phyloP scores from a whole-genome alignment of 2,113 vertebrate species.

The Mus pahari region DNA sequence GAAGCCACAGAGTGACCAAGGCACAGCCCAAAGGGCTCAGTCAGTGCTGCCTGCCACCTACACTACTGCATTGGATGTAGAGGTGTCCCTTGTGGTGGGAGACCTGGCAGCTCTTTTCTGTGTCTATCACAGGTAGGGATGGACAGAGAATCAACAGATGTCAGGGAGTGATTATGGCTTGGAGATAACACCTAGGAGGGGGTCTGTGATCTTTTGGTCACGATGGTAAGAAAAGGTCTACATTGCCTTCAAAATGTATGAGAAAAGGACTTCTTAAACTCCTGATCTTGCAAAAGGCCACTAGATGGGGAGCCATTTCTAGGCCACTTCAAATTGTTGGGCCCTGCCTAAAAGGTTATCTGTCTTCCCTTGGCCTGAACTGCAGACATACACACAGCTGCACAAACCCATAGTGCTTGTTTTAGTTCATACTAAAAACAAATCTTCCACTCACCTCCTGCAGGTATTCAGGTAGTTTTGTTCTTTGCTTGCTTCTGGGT shows the following conservation, averaged over 20 bases:
- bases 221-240: background rate
- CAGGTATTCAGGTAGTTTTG: background rate
- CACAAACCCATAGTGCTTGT: background rate
- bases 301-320: background rate
- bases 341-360: background rate
- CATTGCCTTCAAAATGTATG: background rate
- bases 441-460: background rate
- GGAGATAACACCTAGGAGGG: background rate
- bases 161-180: background rate
- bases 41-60: background rate
- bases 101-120: background rate
- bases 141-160: background rate
- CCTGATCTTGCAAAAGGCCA: background rate
- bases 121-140: background rate
- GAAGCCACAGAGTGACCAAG: background rate
- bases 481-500: background rate
- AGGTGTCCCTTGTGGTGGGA: background rate
- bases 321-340: background rate
- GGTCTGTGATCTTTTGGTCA: background rate
- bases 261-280: background rate
- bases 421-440: background rate
- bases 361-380: background rate
- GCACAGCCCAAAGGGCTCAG: background rate
- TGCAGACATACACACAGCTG: background rate
- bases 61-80: fast-evolving